Percentiles rank a stretch among this genome's conserved stretches.
Evolutionary conservation across 2,888 invertebrate species (phyloP).

Genomic region (Resseliella maxima): DNA sequence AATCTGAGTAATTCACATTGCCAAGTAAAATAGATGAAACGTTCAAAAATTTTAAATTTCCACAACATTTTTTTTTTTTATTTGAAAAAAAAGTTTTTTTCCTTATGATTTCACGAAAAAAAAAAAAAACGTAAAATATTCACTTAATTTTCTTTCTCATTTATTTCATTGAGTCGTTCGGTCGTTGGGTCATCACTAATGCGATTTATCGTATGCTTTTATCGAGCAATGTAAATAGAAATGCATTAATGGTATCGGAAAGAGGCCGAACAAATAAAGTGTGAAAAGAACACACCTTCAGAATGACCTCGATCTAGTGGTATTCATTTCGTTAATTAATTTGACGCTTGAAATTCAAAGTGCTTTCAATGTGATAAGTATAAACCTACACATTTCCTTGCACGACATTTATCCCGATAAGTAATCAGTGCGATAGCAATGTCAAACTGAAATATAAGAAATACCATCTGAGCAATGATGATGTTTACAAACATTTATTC

Average conservation of each 20-base stretch:
- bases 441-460: background rate
- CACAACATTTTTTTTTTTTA: too few species aligned
- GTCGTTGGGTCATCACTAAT: background rate
- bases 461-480: background rate
- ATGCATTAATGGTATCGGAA: slow-evolving; percentile 43
- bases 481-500: background rate
- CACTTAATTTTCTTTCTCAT: too few species aligned
- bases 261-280: background rate
- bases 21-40: too few species aligned
- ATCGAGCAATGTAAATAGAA: background rate
- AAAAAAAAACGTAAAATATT: too few species aligned
- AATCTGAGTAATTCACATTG: too few species aligned
- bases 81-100: too few species aligned
- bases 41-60: too few species aligned
- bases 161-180: too few species aligned
- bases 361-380: background rate
- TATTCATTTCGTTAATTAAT: slow-evolving; percentile 42
- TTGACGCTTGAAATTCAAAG: background rate
- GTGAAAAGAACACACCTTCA: slow-evolving; percentile 31
- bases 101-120: too few species aligned
- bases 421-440: background rate
- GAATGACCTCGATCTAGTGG: background rate
- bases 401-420: background rate
- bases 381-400: background rate
- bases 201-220: background rate